Evolutionary conservation across 2,113 vertebrate species (phyloP), one percentile per base, ranked within the genome.

Genomic region (Passer montanus): DNA sequence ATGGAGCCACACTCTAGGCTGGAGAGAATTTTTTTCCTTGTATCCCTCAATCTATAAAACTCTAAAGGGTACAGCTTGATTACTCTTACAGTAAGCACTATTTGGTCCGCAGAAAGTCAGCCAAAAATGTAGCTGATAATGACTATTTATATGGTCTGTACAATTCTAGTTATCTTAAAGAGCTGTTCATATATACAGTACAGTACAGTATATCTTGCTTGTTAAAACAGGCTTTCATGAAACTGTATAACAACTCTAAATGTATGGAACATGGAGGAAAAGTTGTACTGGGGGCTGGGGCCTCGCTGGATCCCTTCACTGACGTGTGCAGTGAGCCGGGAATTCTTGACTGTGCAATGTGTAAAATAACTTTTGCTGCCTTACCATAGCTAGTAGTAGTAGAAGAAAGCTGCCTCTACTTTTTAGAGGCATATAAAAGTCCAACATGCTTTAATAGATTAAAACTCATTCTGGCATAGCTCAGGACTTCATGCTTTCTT

Each of bases 61-160:
- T 89, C 85, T 75, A 37, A 94, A 90, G 73, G 80, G 90, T 95
- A 93, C 27, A 75, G 94, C 92, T 56, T 93, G 93, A 93, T 96
- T 96, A 89, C 60, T 92, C 90, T 82, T 84, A 81, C 92, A 93
- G 92, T 94, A 88, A 93, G 96, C 93, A 93, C 88, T 90, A 93
- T 41, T 94, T 84, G 85, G 79, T 30, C 68, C 16, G 0, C 88
- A 93, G 76, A 90, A 86, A 96, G 90, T 46, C 93, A 94, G 94
- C 94, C 95, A 96, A 97, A 96, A 95, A 97, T 94, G 96, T 93
- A 84, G 90, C 95, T 89, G 95, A 94, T 96, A 96, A 94, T 95
- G 88, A 93, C 93, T 97, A 94, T 96, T 96, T 97, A 96, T 94
- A 90, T 26, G 88, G 83, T 39, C 92, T 96, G 93, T 78, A 95